Conservation (phyloP, 2,797 vertebrate species). For the Gouania willdenowi region DNA sequence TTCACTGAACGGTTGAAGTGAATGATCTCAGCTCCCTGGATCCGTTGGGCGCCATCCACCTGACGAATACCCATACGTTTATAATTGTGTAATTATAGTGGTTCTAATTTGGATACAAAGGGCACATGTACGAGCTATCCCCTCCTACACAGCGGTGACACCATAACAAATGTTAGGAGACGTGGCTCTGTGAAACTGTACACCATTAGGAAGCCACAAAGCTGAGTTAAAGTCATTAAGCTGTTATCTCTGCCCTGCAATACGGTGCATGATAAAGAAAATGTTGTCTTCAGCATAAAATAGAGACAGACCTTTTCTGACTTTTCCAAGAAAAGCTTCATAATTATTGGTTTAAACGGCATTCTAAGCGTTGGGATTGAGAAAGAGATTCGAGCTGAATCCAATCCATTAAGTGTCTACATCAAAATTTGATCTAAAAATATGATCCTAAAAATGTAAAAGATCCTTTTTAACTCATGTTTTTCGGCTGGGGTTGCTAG, state of each 20-base stretch:
- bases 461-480: too few relatives aligned
- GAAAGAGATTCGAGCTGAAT: too few relatives aligned
- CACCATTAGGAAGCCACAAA: slow-evolving; percentile 12
- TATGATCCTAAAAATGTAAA: too few relatives aligned
- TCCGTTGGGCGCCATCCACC: neutral
- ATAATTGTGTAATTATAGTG: slow-evolving; percentile 30
- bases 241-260: slow-evolving; percentile 28
- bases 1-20: slow-evolving; percentile 14
- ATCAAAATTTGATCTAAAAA: too few relatives aligned
- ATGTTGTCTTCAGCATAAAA: slow-evolving; percentile 3
- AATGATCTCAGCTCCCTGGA: slow-evolving; percentile 3
- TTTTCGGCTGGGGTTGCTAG: too few relatives aligned
- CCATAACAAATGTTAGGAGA: slow-evolving; percentile 23
- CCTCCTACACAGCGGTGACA: slow-evolving; percentile 16
- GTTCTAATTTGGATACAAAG: slow-evolving; percentile 28
- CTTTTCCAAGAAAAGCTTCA: too few relatives aligned
- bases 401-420: too few relatives aligned
- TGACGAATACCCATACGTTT: slow-evolving; percentile 24
- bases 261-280: slow-evolving; percentile 8
- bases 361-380: too few relatives aligned
- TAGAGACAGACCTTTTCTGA: neutral
- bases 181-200: slow-evolving; percentile 8
- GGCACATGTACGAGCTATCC: neutral
- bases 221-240: slow-evolving; percentile 27
- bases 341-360: too few relatives aligned